Base-by-base conservation (phyloP, 2,888 invertebrate species). In the Ichneumon xanthorius region DNA sequence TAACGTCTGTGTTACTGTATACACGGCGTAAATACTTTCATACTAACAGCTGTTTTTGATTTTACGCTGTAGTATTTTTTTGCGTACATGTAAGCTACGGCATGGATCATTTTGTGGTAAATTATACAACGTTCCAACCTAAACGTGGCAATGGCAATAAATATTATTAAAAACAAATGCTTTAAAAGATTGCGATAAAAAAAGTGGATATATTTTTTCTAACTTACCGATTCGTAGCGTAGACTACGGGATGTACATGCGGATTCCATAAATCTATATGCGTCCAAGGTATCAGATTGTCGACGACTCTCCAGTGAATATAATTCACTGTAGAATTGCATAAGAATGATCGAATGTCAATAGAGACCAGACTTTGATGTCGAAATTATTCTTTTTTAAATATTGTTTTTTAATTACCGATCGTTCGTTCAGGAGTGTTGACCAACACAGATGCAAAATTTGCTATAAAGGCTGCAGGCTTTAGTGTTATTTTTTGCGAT, bases 241-340 rank as follows among this genome's bases (percentile, higher is more conserved):
- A n/a, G n/a, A n/a, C n/a, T n/a, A n/a, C n/a, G n/a, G n/a, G n/a
- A n/a, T n/a, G n/a, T n/a, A n/a, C n/a, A n/a, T n/a, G n/a, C 14
- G n/a, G 16, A 50, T 50, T 4, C 6, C 14, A 14, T 30, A 6
- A 26, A 0, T 0, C 0, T 11, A 11, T 0, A 22, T 1, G 19
- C 16, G 2, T 14, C 7, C 1, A 5, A 30, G 0, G 61, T 7
- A 45, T 30, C 22, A 73, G 2, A 14, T 7, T 11, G n/a, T 45
- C 63, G 9, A 75, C 33, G n/a, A 26, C 48, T 30, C 19, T 19
- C 48, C 63, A 75, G 48, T 75, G 63, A 30, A 75, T 19, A 48
- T 75, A 75, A 55, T 75, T 50, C 7, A 75, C 75, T 75, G 26
- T 16, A 11, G 11, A 45, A 63, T 30, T 30, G 5, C 5, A 5